These are phyloP conservation scores for Baryphthengus martii DNA, from an alignment of 2,113 vertebrate genomes.

Conservation along the genomic window DNA sequence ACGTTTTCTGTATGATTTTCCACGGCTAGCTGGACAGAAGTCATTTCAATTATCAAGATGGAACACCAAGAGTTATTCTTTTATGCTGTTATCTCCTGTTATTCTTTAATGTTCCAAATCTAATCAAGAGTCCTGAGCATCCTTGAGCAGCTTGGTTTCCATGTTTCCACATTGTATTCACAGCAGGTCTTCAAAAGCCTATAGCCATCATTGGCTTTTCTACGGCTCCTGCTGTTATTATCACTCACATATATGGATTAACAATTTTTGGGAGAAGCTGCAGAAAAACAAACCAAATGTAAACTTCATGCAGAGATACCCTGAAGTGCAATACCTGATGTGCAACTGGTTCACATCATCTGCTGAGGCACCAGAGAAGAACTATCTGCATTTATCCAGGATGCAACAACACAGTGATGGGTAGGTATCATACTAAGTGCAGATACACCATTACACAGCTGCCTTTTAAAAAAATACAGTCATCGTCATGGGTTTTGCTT, in stretches of 20 bases:
- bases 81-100: not conserved
- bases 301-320: not conserved
- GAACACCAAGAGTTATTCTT: not conserved
- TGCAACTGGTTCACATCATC: accelerated
- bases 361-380: not conserved
- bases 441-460: accelerated
- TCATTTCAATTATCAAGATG: not conserved
- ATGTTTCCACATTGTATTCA: not conserved
- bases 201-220: not conserved
- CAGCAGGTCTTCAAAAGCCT: not conserved
- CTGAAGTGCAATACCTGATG: not conserved
- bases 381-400: not conserved
- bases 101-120: not conserved
- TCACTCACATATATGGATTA: not conserved
- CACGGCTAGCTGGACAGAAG: not conserved
- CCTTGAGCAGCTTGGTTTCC: not conserved
- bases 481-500: not conserved
- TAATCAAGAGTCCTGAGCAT: not conserved
- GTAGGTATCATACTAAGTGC: not conserved
- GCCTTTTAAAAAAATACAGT: not conserved
- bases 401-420: not conserved
- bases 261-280: not conserved
- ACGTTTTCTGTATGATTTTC: not conserved
- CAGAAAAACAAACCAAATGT: not conserved
- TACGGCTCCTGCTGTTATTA: not conserved